Conservation (phyloP, 2,797 vertebrate species). For the Carapus acus region DNA sequence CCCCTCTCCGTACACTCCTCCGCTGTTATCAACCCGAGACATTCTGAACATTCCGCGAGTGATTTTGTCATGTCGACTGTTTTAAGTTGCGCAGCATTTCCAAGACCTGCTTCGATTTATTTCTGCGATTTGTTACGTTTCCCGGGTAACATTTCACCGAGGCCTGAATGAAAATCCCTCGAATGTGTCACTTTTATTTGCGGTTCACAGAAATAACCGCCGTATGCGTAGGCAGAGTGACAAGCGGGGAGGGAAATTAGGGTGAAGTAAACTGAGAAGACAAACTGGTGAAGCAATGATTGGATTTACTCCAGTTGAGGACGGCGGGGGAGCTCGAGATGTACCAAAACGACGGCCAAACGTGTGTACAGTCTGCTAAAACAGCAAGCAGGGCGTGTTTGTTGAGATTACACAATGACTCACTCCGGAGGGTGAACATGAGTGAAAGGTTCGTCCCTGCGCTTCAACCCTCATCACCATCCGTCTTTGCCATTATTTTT, state of each 20-base stretch:
- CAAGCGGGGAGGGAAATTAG: slow-evolving; percentile 16
- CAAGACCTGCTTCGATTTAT: slow-evolving; percentile 1
- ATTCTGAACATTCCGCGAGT: slow-evolving; percentile 35
- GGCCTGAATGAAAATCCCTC: slow-evolving; percentile 6
- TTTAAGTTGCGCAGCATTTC: slow-evolving; percentile 7
- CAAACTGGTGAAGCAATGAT: slow-evolving; percentile 14
- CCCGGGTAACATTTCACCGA: neutral
- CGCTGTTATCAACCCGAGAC: slow-evolving; percentile 26
- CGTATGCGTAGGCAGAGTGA: no score
- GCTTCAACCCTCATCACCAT: slow-evolving; percentile 41
- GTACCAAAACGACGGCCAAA: no score
- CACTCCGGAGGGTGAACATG: neutral
- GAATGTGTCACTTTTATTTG: slow-evolving; percentile 31
- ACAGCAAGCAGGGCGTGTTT: no score
- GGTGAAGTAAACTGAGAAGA: slow-evolving; percentile 5
- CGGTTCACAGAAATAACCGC: slow-evolving; percentile 22
- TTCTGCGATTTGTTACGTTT: slow-evolving; percentile 9
- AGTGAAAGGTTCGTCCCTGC: slow-evolving; percentile 9
- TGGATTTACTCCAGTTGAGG: slow-evolving; percentile 1
- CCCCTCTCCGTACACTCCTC: slow-evolving; percentile 8
- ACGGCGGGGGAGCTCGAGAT: no score
- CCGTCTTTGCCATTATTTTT: no score
- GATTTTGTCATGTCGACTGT: slow-evolving; percentile 27
- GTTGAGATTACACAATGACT: no score
- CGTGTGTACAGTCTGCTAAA: no score